These are phyloP conservation scores for Acheta domesticus DNA, from an alignment of 2,888 invertebrate genomes.

Conservation along the genomic window DNA sequence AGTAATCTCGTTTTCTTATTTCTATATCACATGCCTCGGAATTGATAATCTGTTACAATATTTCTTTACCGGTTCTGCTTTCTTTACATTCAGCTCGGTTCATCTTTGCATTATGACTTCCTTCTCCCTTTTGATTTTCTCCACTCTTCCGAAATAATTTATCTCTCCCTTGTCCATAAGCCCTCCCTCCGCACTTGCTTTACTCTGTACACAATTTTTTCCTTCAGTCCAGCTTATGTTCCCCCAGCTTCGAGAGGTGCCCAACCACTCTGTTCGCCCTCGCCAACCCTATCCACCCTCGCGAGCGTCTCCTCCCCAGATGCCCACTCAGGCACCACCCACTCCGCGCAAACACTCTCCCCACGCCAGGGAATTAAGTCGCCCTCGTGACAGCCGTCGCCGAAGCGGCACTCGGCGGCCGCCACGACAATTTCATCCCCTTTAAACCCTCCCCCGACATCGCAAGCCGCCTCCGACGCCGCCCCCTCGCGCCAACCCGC, in stretches of 20 bases:
- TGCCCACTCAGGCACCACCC: background rate
- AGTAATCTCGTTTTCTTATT: too few relatives aligned
- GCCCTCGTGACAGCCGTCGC: background rate
- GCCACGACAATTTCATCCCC: slow-evolving; percentile 8
- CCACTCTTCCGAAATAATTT: background rate
- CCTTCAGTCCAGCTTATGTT: background rate
- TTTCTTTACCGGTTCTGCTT: too few relatives aligned
- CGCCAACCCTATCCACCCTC: background rate
- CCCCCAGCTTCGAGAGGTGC: too few relatives aligned
- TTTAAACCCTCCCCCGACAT: background rate
- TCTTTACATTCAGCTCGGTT: background rate
- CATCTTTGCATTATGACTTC: background rate
- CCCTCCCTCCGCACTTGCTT: too few relatives aligned
- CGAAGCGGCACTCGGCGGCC: background rate
- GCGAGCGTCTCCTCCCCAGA: background rate
- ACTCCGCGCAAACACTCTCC: background rate
- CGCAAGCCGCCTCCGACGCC: background rate
- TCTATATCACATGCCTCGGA: too few relatives aligned
- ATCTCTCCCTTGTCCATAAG: too few relatives aligned
- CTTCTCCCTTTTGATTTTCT: background rate
- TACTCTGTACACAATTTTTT: background rate
- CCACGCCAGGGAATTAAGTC: background rate
- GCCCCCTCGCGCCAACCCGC: too few relatives aligned
- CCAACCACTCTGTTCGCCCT: background rate
- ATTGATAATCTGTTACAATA: too few relatives aligned